Evolutionary conservation across 2,888 invertebrate genomes (phyloP), one percentile per base, ranked within the genome.

Genomic region (Pristionchus fissidentatus): DNA sequence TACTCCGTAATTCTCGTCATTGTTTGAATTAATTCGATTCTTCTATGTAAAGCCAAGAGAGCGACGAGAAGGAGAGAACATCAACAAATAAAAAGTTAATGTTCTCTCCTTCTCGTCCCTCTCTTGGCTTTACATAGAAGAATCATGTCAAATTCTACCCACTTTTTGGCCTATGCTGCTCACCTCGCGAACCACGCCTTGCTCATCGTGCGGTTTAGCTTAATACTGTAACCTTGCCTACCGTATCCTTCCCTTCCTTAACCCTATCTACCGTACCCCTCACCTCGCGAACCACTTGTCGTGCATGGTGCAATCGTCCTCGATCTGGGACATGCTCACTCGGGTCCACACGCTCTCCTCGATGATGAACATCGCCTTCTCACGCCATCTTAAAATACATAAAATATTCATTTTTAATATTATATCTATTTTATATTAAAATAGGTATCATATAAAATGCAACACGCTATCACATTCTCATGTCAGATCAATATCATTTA

Each of bases 311-410:
- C 97, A 94, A 91, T 97, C 97, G 73, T 70, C 43, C 90, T 98
- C 97, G 5, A 97, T 95, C 88, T 97, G 96, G 8, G 97, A 97
- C 0, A 97, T 98, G 93, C 98, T 98, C 83, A 98, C 96, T 84
- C 93, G 92, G 82, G 93, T 92, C 43, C 90, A 89, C 32, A 94
- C 94, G 43, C 93, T 93, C 77, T 93, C 92, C 83, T 93, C 92
- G 32, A 94, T 89, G 0, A 96, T 96, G 89, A 95, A 94, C 92
- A 91, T 87, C 15, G 90, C 84, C 41, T 87, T 87, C 41, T 89
- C 86, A 70, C 86, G 86, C 91, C 91, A 91, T 13, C 70, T 66
- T 32, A 32, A 49, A 43, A 8, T 2, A 60, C 13, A 7, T 19
- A 38, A 32, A 3, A 38, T 38, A 22, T 5, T 22, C 35, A 66